phyloP scores from a whole-genome alignment of 2,113 vertebrate genomes.

The Triplophysa siluroides region DNA sequence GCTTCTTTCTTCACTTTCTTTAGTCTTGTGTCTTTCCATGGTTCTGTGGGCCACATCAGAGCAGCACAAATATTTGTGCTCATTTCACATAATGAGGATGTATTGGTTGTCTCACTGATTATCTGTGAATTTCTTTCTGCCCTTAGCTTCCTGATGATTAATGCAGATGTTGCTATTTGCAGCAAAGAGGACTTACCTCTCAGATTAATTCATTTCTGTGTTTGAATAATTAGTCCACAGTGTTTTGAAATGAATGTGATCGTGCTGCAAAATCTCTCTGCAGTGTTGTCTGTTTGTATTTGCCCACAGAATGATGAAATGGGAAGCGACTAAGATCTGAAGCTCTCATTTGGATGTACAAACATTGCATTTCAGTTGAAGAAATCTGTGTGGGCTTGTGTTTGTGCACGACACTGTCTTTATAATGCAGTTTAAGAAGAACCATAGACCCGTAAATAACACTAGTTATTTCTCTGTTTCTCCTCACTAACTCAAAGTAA shows the following conservation, averaged over 20 bases:
- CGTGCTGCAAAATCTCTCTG: slow-evolving; percentile 3
- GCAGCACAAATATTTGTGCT: slow-evolving; percentile 16
- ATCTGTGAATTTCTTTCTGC: slow-evolving; percentile 10
- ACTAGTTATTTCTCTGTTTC: neutral
- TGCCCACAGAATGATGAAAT: neutral
- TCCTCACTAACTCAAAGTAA: neutral
- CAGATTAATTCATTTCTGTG: slow-evolving; percentile 48
- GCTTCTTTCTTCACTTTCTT: slow-evolving; percentile 3
- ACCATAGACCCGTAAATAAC: too few relatives aligned
- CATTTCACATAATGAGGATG: slow-evolving; percentile 24
- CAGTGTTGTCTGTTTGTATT: slow-evolving; percentile 5
- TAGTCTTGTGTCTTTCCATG: neutral
- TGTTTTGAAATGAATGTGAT: slow-evolving; percentile 20
- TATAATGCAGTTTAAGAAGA: neutral
- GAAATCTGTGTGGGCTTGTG: neutral
- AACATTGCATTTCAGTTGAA: neutral
- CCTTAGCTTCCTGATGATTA: slow-evolving; percentile 20
- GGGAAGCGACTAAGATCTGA: neutral
- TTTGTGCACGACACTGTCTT: neutral
- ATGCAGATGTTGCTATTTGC: slow-evolving; percentile 7
- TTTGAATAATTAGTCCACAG: slow-evolving; percentile 28
- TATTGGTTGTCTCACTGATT: slow-evolving; percentile 18
- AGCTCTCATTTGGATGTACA: neutral
- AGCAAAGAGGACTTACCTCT: slow-evolving; percentile 20
- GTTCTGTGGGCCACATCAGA: slow-evolving; percentile 16